Base-by-base conservation (phyloP, 1,140 invertebrate species). In the Ostrea denselamellosa region DNA sequence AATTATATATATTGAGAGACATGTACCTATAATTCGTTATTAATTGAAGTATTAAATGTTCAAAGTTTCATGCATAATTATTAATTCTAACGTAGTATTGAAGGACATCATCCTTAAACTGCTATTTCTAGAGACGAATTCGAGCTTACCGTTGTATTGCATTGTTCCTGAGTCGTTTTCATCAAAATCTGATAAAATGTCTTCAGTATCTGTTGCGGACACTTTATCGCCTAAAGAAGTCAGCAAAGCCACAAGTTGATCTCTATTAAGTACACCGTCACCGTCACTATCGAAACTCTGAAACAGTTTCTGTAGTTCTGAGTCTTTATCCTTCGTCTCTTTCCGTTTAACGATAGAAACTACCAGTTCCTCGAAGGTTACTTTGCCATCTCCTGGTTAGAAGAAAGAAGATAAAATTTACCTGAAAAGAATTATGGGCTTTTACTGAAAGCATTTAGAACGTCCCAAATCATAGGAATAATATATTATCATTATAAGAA, bases 331-430 rank as follows among this genome's bases (percentile, higher is more conserved):
- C 77, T 34, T 54, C 3, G 51, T 62, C 51, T 89, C 82, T 34
- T 85, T 85, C 5, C 88, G 65, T 68, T 89, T 87, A 2, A 87
- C 83, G 9, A 86, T 89, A 22, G 85, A 85, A 14, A 89, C 88
- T 19, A 89, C 88, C 83, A 89, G 58, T 58, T 89, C 88, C 52
- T 89, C 88, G 53, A 89, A 89, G 9, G 88, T 89, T 25, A 89
- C 81, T 58, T 89, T 89, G 3, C 88, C 88, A 77, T 89, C 88
- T 62, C 88, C 88, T 89, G 7, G 54, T 10, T 28, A 28, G 14
- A 34, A 25, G 25, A 71, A 71, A 25, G 25, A 8, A 28, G 25
- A 44, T 44, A 44, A 1, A 44, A 44, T 5, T 44, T 44, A 44
- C 34, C 34, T 44, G n/a, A 44, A 44, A 44, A 44, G 34, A 44